Evolutionary conservation across 2,113 vertebrate genomes (phyloP).

Genomic region (Pungitius pungitius): DNA sequence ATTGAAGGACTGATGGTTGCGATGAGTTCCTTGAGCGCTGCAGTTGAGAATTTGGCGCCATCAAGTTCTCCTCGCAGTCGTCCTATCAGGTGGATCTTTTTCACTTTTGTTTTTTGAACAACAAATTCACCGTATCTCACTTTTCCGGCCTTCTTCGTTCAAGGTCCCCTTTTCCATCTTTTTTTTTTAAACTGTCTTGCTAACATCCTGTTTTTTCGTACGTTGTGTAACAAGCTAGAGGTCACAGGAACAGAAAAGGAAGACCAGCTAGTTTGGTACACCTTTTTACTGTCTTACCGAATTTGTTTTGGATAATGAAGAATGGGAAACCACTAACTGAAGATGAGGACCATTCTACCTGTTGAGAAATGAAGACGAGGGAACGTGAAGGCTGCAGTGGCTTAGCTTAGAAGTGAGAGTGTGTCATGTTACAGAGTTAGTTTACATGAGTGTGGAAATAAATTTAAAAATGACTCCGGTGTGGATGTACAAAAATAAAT

Average conservation of each 20-base stretch:
- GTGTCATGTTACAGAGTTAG: slow-evolving; percentile 61
- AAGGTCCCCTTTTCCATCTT: slow-evolving; percentile 34
- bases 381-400: slow-evolving; percentile 54
- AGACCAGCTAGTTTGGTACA: slow-evolving; percentile 45
- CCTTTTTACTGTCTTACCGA: slow-evolving; percentile 37
- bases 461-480: slow-evolving; percentile 64
- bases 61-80: slow-evolving; percentile 40
- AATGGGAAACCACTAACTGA: slow-evolving; percentile 74
- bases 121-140: slow-evolving; percentile 59
- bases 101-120: slow-evolving; percentile 56
- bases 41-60: slow-evolving; percentile 43
- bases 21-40: slow-evolving; percentile 64
- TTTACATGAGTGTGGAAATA: slow-evolving; percentile 70
- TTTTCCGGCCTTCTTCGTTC: slow-evolving; percentile 58
- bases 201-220: slow-evolving; percentile 58
- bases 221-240: slow-evolving; percentile 45
- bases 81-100: slow-evolving; percentile 69
- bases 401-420: slow-evolving; percentile 60
- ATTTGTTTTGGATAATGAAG: slow-evolving; percentile 42
- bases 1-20: slow-evolving; percentile 82
- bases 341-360: slow-evolving; percentile 58
- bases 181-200: slow-evolving; percentile 45
- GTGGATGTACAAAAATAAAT: slow-evolving; percentile 64
- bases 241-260: slow-evolving; percentile 48
- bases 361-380: slow-evolving; percentile 52